Evolutionary conservation across 2,888 invertebrate species (phyloP).

Genomic region (Eupithecia dodoneata): DNA sequence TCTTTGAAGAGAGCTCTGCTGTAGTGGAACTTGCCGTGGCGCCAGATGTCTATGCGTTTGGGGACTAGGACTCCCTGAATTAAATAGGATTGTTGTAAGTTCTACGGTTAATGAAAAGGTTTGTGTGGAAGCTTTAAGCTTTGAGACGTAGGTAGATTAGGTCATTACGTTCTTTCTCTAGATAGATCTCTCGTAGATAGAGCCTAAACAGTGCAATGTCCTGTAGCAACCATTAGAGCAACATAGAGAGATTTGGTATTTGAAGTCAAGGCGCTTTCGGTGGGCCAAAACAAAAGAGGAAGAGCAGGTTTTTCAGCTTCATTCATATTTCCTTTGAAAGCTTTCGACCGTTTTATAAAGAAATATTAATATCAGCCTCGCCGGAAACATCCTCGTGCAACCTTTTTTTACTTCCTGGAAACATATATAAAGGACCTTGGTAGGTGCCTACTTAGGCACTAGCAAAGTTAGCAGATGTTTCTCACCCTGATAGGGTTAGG

Average conservation of each 20-base stretch:
- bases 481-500: conserved; percentile 81
- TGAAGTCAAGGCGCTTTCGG: neutral
- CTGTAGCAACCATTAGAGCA: neutral
- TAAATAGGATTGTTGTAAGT: neutral
- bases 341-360: neutral
- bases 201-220: neutral
- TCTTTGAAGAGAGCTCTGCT: conserved; percentile 80
- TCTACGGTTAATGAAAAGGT: neutral
- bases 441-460: neutral
- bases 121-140: neutral
- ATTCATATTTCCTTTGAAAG: neutral
- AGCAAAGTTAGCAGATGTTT: neutral
- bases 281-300: neutral
- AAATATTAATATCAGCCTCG: too few species aligned
- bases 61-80: conserved; percentile 81
- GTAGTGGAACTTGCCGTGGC: conserved; percentile 84
- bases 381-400: too few species aligned
- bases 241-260: neutral
- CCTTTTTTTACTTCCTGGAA: too few species aligned
- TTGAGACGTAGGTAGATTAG: neutral
- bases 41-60: conserved; percentile 88
- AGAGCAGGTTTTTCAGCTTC: neutral
- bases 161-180: neutral
- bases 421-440: too few species aligned
- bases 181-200: neutral